A percentile compares a stretch with the other conserved stretches of the same genome.
These are phyloP conservation scores for Capreolus pygargus DNA, from an alignment of 2,113 vertebrate species.

Conservation along the genomic window DNA sequence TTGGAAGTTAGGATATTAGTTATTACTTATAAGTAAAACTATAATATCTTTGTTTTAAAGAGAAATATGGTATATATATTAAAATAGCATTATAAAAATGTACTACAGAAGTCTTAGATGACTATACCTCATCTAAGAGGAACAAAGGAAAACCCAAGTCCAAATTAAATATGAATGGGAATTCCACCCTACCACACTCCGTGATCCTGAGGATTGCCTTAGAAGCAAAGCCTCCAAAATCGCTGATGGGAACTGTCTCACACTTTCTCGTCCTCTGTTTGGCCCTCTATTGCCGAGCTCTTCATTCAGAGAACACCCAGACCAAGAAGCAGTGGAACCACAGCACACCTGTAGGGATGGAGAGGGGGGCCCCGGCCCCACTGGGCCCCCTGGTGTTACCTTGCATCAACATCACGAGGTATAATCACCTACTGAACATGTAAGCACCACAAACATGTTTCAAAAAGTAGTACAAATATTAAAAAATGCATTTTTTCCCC, in stretches of 20 bases:
- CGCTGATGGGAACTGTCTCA: not conserved
- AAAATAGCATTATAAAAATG: not conserved
- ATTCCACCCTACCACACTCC: conserved; percentile 26
- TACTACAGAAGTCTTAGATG: not conserved
- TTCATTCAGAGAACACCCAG: not conserved
- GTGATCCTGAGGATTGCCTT: not conserved
- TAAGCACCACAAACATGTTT: conserved; percentile 41
- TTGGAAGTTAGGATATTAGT: not conserved
- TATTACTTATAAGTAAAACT: conserved; percentile 29
- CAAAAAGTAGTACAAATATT: conserved; percentile 51
- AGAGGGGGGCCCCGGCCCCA: conserved; percentile 12
- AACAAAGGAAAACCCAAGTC: conserved; percentile 16
- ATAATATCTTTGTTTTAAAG: conserved; percentile 10
- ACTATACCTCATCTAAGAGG: not conserved
- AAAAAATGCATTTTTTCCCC: not conserved
- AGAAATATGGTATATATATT: not conserved
- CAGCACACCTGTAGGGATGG: conserved; percentile 11
- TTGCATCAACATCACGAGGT: conserved; percentile 67
- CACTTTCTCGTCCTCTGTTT: not conserved
- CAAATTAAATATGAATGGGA: conserved; percentile 28
- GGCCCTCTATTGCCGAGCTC: not conserved
- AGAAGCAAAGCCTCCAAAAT: not conserved
- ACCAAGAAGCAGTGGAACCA: conserved; percentile 5
- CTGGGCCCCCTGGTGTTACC: conserved; percentile 44
- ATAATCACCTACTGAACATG: conserved; percentile 49